phyloP scores from a whole-genome alignment of 2,888 invertebrate species.

The Clistopyga incitator region DNA sequence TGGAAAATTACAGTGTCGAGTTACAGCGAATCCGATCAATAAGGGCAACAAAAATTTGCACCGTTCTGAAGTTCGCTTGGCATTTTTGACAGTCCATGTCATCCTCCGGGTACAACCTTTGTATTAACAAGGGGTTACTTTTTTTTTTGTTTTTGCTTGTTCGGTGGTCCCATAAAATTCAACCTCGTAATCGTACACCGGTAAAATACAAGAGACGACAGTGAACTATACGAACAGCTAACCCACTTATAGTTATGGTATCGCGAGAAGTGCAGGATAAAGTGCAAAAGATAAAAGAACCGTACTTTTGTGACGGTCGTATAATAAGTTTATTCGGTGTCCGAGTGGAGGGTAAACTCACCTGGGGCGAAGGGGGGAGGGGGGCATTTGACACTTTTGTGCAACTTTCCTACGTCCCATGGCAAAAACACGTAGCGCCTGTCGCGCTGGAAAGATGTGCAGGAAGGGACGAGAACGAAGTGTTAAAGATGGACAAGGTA shows the following conservation, averaged over 20 bases:
- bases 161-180: no score
- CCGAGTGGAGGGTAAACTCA: slow-evolving; percentile 2
- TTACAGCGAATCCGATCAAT: no score
- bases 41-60: no score
- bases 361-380: no score
- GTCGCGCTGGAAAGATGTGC: not conserved
- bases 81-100: no score
- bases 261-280: slow-evolving; percentile 7
- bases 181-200: not conserved
- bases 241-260: not conserved
- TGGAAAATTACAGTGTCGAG: no score
- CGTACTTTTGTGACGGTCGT: slow-evolving; percentile 13
- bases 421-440: slow-evolving; percentile 15
- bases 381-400: not conserved
- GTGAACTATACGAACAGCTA: not conserved
- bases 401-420: slow-evolving; percentile 13
- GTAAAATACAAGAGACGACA: not conserved
- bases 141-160: no score
- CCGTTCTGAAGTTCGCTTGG: no score
- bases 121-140: not conserved
- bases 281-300: slow-evolving; percentile 23
- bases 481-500: slow-evolving; percentile 13
- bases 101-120: not conserved
- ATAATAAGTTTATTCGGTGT: slow-evolving; percentile 29
- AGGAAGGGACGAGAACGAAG: not conserved